Conservation (phyloP, 2,797 vertebrate species). For the Cephalopachus bancanus region DNA sequence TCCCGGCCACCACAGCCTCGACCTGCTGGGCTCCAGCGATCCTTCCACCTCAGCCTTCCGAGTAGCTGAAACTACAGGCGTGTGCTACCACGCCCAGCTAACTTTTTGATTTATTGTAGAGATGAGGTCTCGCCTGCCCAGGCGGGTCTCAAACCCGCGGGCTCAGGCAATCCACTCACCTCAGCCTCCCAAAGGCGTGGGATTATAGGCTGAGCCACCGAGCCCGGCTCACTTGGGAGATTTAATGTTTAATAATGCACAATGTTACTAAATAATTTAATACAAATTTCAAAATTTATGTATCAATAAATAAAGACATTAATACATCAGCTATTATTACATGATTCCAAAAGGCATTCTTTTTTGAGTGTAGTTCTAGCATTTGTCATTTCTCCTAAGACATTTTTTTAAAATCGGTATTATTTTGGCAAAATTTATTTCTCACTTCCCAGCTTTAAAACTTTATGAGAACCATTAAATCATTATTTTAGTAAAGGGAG, state of each 20-base stretch:
- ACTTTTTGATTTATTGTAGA: no score
- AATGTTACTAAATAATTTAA: not conserved
- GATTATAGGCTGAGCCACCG: no score
- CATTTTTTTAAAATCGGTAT: not conserved
- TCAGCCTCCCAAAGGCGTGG: no score
- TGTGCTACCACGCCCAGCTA: no score
- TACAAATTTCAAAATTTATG: not conserved
- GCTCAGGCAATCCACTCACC: no score
- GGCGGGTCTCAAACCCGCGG: no score
- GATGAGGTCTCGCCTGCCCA: no score
- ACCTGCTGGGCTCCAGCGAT: no score
- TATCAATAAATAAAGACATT: not conserved
- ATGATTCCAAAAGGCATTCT: not conserved
- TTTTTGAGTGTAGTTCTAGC: not conserved
- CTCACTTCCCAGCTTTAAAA: not conserved
- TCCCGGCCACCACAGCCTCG: no score
- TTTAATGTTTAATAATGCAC: not conserved
- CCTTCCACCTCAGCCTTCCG: no score
- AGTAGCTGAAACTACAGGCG: no score
- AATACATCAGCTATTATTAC: not conserved
- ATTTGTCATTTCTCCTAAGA: not conserved
- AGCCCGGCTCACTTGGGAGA: not conserved
- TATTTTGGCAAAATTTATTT: not conserved
- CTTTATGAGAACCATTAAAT: not conserved
- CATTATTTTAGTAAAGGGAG: not conserved